Percentiles rank a stretch among this genome's conserved stretches.
phyloP scores from a whole-genome alignment of 2,888 invertebrate species.

The Eristalis arbustorum region DNA sequence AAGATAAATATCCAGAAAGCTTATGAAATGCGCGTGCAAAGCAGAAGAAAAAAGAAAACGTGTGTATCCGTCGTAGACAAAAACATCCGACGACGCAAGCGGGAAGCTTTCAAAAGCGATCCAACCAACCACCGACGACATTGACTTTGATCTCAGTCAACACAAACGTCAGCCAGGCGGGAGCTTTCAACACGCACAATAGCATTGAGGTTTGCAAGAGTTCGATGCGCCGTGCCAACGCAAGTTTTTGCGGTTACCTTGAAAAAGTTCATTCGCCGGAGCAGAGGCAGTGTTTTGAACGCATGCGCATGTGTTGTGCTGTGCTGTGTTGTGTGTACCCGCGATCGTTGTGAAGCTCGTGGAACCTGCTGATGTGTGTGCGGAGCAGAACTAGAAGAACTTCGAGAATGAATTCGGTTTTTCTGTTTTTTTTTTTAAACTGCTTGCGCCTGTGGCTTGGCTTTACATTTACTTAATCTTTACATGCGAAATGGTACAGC shows the following conservation, averaged over 20 bases:
- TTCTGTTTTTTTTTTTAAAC: not conserved
- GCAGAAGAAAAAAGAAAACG: not conserved
- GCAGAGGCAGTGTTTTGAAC: constrained; percentile 16
- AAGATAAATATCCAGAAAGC: constrained; percentile 32
- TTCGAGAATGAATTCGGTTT: not conserved
- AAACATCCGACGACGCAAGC: not conserved
- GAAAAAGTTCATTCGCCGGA: constrained; percentile 69
- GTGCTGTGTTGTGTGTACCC: too few relatives aligned
- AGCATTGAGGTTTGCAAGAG: constrained; percentile 69
- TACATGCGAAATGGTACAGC: not conserved
- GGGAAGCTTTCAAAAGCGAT: constrained; percentile 27
- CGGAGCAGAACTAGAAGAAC: constrained; percentile 9
- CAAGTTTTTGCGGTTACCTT: constrained; percentile 64
- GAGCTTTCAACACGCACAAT: constrained; percentile 63
- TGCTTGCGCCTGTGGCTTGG: not conserved
- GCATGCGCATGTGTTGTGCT: constrained; percentile 25
- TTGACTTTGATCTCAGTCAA: constrained; percentile 4
- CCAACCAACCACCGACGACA: constrained; percentile 1
- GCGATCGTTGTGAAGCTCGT: not conserved
- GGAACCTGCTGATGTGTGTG: not conserved
- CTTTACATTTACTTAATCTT: not conserved
- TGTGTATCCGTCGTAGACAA: not conserved
- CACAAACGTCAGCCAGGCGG: constrained; percentile 20
- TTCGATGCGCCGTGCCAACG: constrained; percentile 68
- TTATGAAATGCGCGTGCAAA: constrained; percentile 39